Conservation (phyloP, 2,113 vertebrate genomes). For the Casuarius casuarius region DNA sequence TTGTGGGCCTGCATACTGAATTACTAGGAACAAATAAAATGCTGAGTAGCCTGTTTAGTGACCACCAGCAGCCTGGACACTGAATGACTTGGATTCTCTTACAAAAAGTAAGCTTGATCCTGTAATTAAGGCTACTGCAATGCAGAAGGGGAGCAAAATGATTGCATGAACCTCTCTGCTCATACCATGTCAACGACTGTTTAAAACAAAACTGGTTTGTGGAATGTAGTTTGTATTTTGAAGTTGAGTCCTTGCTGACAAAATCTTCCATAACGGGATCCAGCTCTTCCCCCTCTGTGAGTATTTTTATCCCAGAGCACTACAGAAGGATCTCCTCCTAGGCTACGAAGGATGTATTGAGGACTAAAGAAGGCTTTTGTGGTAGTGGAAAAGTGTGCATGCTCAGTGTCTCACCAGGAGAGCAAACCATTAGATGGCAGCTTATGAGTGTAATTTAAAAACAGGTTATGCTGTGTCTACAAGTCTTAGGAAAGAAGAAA, state of each 20-base stretch:
- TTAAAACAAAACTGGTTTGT: background rate
- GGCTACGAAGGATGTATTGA: background rate
- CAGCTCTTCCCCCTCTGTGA: background rate
- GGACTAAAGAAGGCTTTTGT: background rate
- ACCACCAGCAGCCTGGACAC: background rate
- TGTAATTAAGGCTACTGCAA: background rate
- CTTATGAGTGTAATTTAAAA: background rate
- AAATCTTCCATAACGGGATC: background rate
- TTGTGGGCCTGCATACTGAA: background rate
- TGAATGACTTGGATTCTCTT: background rate
- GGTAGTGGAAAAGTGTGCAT: rapidly evolving
- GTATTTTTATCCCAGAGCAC: background rate
- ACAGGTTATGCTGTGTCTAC: background rate
- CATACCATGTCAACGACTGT: background rate
- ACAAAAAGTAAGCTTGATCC: background rate
- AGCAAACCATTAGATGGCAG: background rate
- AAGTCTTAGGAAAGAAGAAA: background rate
- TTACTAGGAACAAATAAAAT: background rate
- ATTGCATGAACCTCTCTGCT: background rate
- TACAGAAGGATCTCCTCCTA: background rate
- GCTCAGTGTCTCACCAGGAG: background rate
- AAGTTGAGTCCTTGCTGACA: background rate
- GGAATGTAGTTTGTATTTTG: background rate
- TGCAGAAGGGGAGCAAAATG: background rate
- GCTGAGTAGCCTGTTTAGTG: background rate